Percentiles rank a stretch among this genome's conserved stretches.
These are phyloP conservation scores for Drosophila putrida DNA, from an alignment of 2,888 invertebrate species.

Conservation along the genomic window DNA sequence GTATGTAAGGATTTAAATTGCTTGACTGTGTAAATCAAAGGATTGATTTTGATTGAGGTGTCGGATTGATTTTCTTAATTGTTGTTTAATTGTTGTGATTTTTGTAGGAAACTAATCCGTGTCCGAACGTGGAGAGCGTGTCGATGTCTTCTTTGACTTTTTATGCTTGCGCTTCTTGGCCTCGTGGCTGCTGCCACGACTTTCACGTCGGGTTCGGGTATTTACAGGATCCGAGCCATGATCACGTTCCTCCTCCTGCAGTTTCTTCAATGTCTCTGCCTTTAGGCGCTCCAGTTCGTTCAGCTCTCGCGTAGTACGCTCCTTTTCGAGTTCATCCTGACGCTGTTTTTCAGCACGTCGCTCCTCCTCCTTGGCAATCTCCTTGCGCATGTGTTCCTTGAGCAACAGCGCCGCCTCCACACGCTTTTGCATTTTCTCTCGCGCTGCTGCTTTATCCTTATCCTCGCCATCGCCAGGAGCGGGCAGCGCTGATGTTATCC, in stretches of 20 bases:
- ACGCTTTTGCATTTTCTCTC: conserved; percentile 85
- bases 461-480: conserved; percentile 59
- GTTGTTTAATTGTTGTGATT: neutral
- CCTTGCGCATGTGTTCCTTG: conserved; percentile 88
- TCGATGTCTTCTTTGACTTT: conserved; percentile 82
- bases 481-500: conserved; percentile 41
- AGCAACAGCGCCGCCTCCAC: conserved; percentile 86
- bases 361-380: conserved; percentile 87
- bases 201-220: conserved; percentile 46
- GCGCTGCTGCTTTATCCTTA: conserved; percentile 62
- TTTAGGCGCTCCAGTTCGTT: conserved; percentile 84
- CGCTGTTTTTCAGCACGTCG: conserved; percentile 86
- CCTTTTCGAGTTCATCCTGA: conserved; percentile 83
- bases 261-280: conserved; percentile 83
- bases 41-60: conserved; percentile 27
- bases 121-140: conserved; percentile 78
- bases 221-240: conserved; percentile 17
- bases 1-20: conserved; percentile 29
- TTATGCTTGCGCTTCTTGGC: conserved; percentile 83
- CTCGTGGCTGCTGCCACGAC: conserved; percentile 56
- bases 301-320: conserved; percentile 82
- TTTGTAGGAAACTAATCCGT: conserved; percentile 60
- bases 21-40: conserved; percentile 33
- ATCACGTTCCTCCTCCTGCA: conserved; percentile 80
- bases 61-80: neutral